These are phyloP conservation scores for Cynopterus brachyotis DNA, from an alignment of 2,113 vertebrate species.

Conservation along the genomic window DNA sequence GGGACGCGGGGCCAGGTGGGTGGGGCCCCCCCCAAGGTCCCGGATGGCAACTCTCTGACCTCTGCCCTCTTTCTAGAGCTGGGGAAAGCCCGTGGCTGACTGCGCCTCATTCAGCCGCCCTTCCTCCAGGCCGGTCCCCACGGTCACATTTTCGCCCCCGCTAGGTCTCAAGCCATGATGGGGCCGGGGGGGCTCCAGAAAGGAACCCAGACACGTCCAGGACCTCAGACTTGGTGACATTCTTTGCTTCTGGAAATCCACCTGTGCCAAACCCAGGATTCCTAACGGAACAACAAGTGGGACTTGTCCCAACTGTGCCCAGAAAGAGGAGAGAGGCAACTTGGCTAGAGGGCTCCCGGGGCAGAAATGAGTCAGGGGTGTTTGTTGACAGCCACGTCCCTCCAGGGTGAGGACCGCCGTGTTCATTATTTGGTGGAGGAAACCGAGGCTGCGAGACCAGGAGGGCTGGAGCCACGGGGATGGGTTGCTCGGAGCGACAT, in stretches of 20 bases:
- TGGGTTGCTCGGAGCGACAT: neutral
- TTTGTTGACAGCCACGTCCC: neutral
- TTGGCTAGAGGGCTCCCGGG: neutral
- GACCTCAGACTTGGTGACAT: neutral
- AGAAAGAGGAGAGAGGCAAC: neutral
- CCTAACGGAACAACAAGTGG: neutral
- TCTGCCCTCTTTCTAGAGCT: no score
- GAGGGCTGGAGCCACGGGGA: neutral
- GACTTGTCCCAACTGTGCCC: neutral
- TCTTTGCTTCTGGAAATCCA: neutral
- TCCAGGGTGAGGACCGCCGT: neutral
- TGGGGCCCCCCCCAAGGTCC: neutral
- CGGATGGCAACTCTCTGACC: neutral
- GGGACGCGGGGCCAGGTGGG: neutral
- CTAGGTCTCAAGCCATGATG: neutral
- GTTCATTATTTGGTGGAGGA: neutral
- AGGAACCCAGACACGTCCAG: neutral
- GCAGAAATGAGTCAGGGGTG: no score
- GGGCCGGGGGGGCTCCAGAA: neutral
- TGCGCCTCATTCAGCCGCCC: neutral
- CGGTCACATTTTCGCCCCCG: neutral
- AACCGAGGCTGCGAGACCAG: neutral
- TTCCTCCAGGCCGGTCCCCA: neutral
- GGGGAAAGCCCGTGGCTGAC: neutral
- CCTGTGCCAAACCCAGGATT: neutral